Evolutionary conservation across 2,797 vertebrate species (phyloP).

Genomic region (Odontamblyopus lacepedii): DNA sequence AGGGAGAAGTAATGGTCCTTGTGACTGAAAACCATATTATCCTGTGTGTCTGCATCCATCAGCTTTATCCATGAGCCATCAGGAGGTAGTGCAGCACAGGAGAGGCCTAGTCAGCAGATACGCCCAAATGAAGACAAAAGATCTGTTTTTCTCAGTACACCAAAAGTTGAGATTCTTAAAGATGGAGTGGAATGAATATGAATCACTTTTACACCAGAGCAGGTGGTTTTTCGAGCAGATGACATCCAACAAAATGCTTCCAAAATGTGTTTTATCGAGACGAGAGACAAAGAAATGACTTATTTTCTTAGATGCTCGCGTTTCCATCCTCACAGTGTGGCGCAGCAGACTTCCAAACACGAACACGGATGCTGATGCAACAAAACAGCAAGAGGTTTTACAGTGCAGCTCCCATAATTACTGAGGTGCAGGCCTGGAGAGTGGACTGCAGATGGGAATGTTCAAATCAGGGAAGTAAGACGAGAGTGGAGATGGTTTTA

Average conservation of each 20-base stretch:
- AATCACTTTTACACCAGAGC: conserved; percentile 17
- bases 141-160: conserved; percentile 23
- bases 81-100: not conserved
- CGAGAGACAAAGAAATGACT: conserved; percentile 1
- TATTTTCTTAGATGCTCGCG: not conserved
- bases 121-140: conserved; percentile 34
- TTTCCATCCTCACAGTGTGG: conserved; percentile 3
- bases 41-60: conserved; percentile 28
- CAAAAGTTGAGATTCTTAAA: conserved; percentile 38
- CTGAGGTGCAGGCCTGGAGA: conserved; percentile 33
- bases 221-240: not conserved
- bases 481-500: not conserved
- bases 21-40: conserved; percentile 19
- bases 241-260: not conserved
- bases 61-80: conserved; percentile 22
- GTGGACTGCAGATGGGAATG: conserved; percentile 46
- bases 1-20: not conserved
- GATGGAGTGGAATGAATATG: conserved; percentile 27
- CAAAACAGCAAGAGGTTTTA: conserved; percentile 59
- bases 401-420: conserved; percentile 47
- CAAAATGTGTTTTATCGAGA: conserved; percentile 5
- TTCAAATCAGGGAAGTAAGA: not conserved
- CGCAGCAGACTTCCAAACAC: conserved; percentile 12
- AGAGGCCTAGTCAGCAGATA: conserved; percentile 3
- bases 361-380: conserved; percentile 62